Evolutionary conservation across 2,888 invertebrate genomes (phyloP), one percentile per base, ranked within the genome.

Genomic region (Mechanitis messenoides): DNA sequence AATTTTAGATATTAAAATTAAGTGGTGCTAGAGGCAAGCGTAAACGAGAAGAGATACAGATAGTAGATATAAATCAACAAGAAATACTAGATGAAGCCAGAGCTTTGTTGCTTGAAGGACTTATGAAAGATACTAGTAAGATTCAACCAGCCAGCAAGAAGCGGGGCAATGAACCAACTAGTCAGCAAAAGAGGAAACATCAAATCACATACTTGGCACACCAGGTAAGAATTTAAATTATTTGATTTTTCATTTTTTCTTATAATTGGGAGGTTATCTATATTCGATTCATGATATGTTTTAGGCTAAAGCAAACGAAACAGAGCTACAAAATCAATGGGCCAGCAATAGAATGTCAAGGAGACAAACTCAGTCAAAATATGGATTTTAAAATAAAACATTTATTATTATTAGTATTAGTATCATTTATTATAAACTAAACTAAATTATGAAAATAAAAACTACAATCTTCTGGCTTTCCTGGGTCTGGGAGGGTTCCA

Each of bases 131-230:
- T 56, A 93, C 93, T 68, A 92, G 68, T 72, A 90, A 72, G 82
- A 88, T 83, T 68, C 90, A 78, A 74, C 91, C 81, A 61, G 78
- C 88, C 69, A 79, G 91, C 79, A 92, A 85, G 92, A 91, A 81
- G 90, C 87, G 72, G 84, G 92, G 77, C 77, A 91, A 83, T 78
- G 91, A 79, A 70, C 94, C 94, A 0, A 92, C 93, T n/a, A 90
- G 90, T 9, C 93, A 93, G 69, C 95, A 95, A 60, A 93, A 93
- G 70, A 92, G 94, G 70, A 98, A 98, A 83, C 98, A 98, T 91
- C 98, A 98, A 90, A 98, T 98, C 72, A 98, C 98, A 1, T 98
- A 97, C 83, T 91, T 98, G 70, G 98, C 98, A 33, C 94, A 95
- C 81, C 93, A 93, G 91, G 93, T 93, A 73, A 64, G 42, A 53